Base-by-base conservation (phyloP, 2,113 vertebrate species). In the Oreotrochilus melanogaster region DNA sequence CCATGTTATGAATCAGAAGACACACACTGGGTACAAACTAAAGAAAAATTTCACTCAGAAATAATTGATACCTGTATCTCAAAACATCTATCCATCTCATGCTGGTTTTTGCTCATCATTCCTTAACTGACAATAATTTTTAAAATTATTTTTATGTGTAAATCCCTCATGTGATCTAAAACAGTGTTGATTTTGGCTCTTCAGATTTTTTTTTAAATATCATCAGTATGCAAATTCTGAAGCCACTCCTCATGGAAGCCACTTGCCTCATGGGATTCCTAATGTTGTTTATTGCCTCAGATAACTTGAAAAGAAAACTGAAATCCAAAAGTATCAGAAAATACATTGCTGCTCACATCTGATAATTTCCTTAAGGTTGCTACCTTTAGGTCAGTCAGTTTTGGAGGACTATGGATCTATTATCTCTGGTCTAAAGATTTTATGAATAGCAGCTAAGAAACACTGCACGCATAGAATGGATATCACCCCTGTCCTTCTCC, bases 401-500 rank as follows among this genome's bases (percentile, higher is more conserved):
- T 27, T 74, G 65, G 18, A 89, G 15, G 37, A 83, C 10, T 9
- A 9, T 24, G 28, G 33, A 70, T 61, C 69, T 50, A 28, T 45
- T 37, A 45, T 50, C 60, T 14, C 27, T 83, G 25, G 10, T 51
- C 43, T 48, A 35, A 79, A 76, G n/a, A 66, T 50, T 71, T 48
- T 54, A 67, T 24, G 15, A 90, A 70, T 35, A 61, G 14, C 45
- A 75, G 14, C 9, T 39, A 65, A 73, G 33, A 87, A 92, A 76
- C 31, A 43, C 18, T 37, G 27, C 31, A 64, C 61, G 47, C 13
- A 79, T 56, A 81, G 42, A 75, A 67, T 43, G 45, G 35, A 51
- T 62, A 35, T 60, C 53, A 42, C 9, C 19, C 39, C 48, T 84
- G 89, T 89, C 79, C 88, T 93, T 96, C 92, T 92, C 82, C 88